A percentile compares a stretch with the other conserved stretches of the same genome.
Conservation (phyloP, 2,888 invertebrate species). For the Pseudanteris insignis region DNA sequence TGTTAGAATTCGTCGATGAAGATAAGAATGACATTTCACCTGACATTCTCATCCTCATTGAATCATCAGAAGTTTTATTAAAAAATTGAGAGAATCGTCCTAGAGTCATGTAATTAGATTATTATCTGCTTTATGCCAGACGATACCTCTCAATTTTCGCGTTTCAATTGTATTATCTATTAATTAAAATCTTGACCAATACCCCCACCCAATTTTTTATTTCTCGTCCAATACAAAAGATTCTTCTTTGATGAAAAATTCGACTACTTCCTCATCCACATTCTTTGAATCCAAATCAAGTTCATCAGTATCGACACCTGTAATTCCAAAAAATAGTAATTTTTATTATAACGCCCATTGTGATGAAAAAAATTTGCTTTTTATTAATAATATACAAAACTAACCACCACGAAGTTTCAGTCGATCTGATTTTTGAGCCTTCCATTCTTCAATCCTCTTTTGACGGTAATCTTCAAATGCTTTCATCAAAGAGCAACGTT, state of each 20-base stretch:
- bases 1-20: background rate
- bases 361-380: background rate
- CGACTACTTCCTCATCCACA: constrained; percentile 93
- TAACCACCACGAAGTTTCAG: constrained; percentile 87
- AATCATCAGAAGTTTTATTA: constrained; percentile 4
- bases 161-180: constrained; percentile 4
- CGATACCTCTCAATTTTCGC: background rate
- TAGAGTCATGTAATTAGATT: background rate
- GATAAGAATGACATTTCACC: background rate
- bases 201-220: constrained; percentile 1
- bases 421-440: constrained; percentile 80
- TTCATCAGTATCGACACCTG: constrained; percentile 95
- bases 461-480: constrained; percentile 85
- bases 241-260: constrained; percentile 98
- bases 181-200: constrained; percentile 3
- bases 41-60: too few relatives aligned
- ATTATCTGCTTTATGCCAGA: background rate
- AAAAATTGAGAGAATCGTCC: background rate
- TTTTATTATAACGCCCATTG: too few relatives aligned
- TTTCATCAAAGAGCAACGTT: constrained; percentile 86
- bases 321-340: too few relatives aligned
- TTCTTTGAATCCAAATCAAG: constrained; percentile 85
- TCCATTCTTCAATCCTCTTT: constrained; percentile 79
- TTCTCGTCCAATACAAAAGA: constrained; percentile 24
- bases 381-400: constrained; percentile 61